These are phyloP conservation scores for Amphipoea oculea DNA, from an alignment of 2,888 invertebrate species.

Conservation along the genomic window DNA sequence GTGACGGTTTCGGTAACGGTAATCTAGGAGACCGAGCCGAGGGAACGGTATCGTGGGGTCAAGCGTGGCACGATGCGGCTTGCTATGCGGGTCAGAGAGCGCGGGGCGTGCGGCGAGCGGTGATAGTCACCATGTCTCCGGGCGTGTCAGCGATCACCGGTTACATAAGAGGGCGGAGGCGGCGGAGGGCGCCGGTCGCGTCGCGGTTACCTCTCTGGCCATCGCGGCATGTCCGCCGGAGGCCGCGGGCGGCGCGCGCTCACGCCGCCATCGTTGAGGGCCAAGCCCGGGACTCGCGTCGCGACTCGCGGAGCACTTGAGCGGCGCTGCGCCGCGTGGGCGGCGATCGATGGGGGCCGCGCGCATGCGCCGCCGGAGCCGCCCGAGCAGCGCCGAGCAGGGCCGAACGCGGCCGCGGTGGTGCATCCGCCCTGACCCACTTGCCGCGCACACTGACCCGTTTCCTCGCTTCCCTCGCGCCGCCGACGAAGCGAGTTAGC, in stretches of 20 bases:
- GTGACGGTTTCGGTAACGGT: constrained; percentile 37
- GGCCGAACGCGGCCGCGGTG: constrained; percentile 75
- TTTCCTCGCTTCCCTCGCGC: constrained; percentile 66
- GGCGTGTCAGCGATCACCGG: constrained; percentile 79
- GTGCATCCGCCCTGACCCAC: constrained; percentile 88
- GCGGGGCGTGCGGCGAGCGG: constrained; percentile 62
- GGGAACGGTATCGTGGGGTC: constrained; percentile 52
- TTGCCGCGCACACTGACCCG: constrained; percentile 86
- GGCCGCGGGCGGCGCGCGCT: constrained; percentile 90
- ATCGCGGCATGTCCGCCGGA: constrained; percentile 93
- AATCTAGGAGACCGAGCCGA: constrained; percentile 55
- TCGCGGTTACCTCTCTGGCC: constrained; percentile 92
- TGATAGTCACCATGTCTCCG: constrained; percentile 70
- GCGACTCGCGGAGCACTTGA: constrained; percentile 85
- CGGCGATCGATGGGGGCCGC: constrained; percentile 82
- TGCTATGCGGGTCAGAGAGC: constrained; percentile 60
- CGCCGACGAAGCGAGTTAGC: constrained; percentile 61
- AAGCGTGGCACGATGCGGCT: constrained; percentile 62
- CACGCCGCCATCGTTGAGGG: constrained; percentile 89
- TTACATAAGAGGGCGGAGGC: constrained; percentile 80
- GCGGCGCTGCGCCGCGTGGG: constrained; percentile 83
- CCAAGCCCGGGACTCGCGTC: constrained; percentile 87
- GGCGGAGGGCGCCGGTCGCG: constrained; percentile 78
- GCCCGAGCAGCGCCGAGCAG: constrained; percentile 73
- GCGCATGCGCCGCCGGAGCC: constrained; percentile 79